These are phyloP conservation scores for Macheiramphus alcinus DNA, from an alignment of 2,113 vertebrate species.

Conservation along the genomic window DNA sequence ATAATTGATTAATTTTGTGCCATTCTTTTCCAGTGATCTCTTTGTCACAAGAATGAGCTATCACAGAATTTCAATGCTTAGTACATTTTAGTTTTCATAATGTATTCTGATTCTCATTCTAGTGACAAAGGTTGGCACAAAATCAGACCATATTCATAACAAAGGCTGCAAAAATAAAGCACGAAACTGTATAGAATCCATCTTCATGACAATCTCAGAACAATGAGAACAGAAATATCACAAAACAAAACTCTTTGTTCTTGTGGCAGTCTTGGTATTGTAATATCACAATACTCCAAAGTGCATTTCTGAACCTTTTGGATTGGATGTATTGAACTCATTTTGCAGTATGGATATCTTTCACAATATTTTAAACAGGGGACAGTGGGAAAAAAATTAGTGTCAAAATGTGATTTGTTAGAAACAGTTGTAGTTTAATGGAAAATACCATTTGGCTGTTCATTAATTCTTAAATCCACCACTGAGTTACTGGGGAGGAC, in stretches of 20 bases:
- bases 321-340: background rate
- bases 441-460: background rate
- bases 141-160: constrained; percentile 65
- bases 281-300: constrained; percentile 31
- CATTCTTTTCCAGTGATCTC: constrained; percentile 60
- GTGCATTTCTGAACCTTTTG: constrained; percentile 23
- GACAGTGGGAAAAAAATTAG: background rate
- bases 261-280: constrained; percentile 8
- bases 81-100: constrained; percentile 58
- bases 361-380: constrained; percentile 11
- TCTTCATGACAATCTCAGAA: constrained; percentile 62
- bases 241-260: constrained; percentile 55
- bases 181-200: constrained; percentile 49
- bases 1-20: constrained; percentile 68
- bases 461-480: background rate
- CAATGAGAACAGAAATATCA: constrained; percentile 55
- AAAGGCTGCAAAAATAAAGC: constrained; percentile 57
- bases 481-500: background rate
- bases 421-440: background rate
- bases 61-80: constrained; percentile 61
- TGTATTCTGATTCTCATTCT: constrained; percentile 55
- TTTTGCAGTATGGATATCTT: background rate
- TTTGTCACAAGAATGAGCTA: constrained; percentile 62
- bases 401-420: background rate
- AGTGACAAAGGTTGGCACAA: constrained; percentile 63